phyloP scores from a whole-genome alignment of 2,888 invertebrate genomes.

The Schizotus pectinicornis region DNA sequence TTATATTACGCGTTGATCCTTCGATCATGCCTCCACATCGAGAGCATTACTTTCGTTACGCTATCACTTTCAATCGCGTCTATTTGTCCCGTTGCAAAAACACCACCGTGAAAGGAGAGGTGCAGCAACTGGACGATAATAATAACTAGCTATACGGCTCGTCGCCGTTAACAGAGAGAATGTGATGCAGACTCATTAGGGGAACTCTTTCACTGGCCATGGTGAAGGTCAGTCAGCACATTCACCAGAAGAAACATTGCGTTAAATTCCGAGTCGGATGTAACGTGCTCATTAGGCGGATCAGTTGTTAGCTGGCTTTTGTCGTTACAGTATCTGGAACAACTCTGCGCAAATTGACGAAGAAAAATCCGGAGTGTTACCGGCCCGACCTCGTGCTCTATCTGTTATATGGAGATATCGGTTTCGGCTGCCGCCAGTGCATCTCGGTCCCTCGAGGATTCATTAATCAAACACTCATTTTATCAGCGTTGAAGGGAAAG shows the following conservation, averaged over 20 bases:
- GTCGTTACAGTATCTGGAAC: too few species aligned
- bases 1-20: slow-evolving; percentile 20
- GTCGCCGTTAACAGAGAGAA: slow-evolving; percentile 19
- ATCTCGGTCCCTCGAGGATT: too few species aligned
- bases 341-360: too few species aligned
- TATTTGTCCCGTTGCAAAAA: slow-evolving; percentile 4
- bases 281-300: neutral
- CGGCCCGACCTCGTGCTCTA: too few species aligned
- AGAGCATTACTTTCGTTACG: slow-evolving; percentile 28
- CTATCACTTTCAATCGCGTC: slow-evolving; percentile 34
- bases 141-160: too few species aligned
- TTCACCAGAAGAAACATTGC: slow-evolving; percentile 29
- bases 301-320: too few species aligned
- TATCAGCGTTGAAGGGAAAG: too few species aligned
- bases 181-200: slow-evolving; percentile 13
- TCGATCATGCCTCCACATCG: slow-evolving; percentile 13
- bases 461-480: too few species aligned
- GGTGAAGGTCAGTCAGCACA: slow-evolving; percentile 41
- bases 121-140: too few species aligned
- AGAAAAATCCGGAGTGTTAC: too few species aligned
- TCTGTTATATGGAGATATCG: too few species aligned
- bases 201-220: slow-evolving; percentile 38
- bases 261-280: neutral
- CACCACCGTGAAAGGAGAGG: slow-evolving; percentile 28
- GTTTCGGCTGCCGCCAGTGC: too few species aligned